Conservation (phyloP, 2,113 vertebrate genomes). For the Tursiops truncatus region DNA sequence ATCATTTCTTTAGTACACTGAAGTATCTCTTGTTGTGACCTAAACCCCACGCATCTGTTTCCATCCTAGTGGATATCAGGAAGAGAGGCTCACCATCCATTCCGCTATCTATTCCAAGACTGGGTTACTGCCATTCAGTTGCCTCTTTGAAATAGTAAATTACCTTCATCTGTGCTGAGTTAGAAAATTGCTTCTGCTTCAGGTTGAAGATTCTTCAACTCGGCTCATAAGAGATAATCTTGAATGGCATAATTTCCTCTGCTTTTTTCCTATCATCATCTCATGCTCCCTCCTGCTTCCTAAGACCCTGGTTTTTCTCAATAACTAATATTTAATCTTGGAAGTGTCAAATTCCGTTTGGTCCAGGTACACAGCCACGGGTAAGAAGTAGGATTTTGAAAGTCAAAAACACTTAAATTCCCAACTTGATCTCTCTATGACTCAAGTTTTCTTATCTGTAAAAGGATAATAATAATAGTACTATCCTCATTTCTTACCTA, state of each 20-base stretch:
- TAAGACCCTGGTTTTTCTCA: neutral
- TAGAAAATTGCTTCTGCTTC: neutral
- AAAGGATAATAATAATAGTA: neutral
- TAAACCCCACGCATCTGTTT: neutral
- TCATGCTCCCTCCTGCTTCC: neutral
- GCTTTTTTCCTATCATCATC: neutral
- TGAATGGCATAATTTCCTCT: neutral
- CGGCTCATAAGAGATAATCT: neutral
- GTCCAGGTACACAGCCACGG: neutral
- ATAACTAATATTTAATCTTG: neutral
- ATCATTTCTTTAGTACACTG: neutral
- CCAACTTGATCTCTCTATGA: neutral
- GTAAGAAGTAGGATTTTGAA: neutral
- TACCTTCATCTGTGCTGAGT: neutral
- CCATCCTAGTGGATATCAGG: neutral
- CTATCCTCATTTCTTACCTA: neutral
- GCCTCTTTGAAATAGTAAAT: neutral
- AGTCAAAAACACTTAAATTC: neutral
- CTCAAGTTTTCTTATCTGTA: neutral
- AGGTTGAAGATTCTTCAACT: neutral
- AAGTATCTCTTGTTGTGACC: neutral
- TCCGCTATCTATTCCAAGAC: neutral
- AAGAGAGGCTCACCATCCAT: neutral
- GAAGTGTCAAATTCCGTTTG: neutral
- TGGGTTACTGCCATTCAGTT: neutral